phyloP scores from a whole-genome alignment of 2,113 vertebrate genomes.

The Crotalus helleri region DNA sequence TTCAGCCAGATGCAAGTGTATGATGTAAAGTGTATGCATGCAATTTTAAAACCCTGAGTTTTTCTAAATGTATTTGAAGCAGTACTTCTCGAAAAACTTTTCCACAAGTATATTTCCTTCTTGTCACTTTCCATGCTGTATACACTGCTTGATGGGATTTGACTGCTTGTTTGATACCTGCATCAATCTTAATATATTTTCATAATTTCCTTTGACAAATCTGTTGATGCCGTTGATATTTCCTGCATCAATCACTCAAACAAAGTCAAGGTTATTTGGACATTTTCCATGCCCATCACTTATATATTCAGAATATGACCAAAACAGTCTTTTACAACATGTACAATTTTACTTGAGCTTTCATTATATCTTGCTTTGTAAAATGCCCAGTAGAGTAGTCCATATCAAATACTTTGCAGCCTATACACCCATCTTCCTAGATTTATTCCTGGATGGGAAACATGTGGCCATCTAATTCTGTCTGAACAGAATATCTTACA shows the following conservation, averaged over 20 bases:
- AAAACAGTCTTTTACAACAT: neutral
- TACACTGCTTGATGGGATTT: neutral
- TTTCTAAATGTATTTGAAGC: neutral
- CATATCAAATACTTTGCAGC: neutral
- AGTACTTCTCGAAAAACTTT: neutral
- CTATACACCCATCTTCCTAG: neutral
- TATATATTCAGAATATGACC: neutral
- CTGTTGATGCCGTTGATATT: neutral
- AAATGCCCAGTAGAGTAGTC: neutral
- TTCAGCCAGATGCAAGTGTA: neutral
- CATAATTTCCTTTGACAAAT: conserved; percentile 25
- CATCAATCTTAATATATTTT: conserved; percentile 29
- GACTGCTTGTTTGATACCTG: conserved; percentile 8
- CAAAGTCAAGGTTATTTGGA: conserved; percentile 22
- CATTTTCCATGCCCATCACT: neutral
- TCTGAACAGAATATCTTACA: neutral
- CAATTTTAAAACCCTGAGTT: neutral
- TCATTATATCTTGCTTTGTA: conserved; percentile 4
- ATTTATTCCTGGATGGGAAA: neutral
- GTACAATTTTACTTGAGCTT: neutral
- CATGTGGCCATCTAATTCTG: neutral
- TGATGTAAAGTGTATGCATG: neutral
- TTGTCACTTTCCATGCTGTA: neutral
- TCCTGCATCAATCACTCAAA: conserved; percentile 6
- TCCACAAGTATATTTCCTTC: neutral